A percentile compares a stretch with the other conserved stretches of the same genome.
These are phyloP conservation scores for Elymnias hypermnestra DNA, from an alignment of 1,140 invertebrate genomes.

Conservation along the genomic window DNA sequence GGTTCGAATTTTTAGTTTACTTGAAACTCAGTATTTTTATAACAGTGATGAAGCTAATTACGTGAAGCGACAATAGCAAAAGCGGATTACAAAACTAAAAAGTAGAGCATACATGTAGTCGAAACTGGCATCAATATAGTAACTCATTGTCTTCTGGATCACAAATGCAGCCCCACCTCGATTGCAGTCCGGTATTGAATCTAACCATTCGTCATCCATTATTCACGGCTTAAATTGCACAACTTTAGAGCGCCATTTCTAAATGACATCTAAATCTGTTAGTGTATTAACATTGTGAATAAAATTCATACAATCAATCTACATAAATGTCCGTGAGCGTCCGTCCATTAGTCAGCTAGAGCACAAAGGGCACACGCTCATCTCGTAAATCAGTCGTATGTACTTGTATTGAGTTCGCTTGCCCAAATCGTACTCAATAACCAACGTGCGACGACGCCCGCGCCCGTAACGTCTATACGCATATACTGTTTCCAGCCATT, in stretches of 20 bases:
- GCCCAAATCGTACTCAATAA: conserved; percentile 67
- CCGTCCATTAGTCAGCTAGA: conserved; percentile 71
- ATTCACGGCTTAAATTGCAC: conserved; percentile 75
- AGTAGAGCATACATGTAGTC: too few species aligned
- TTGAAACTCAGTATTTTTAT: too few species aligned
- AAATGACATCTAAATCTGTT: conserved; percentile 76
- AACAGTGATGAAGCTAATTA: too few species aligned
- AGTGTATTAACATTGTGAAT: conserved; percentile 76
- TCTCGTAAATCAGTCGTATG: conserved; percentile 72
- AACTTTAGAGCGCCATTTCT: conserved; percentile 75
- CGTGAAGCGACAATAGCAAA: too few species aligned
- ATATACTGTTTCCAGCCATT: conserved; percentile 42
- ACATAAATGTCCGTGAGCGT: conserved; percentile 75
- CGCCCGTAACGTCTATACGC: too few species aligned
- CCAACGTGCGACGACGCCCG: conserved; percentile 32
- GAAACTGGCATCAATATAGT: not conserved
- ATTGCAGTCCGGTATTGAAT: conserved; percentile 52
- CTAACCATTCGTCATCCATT: conserved; percentile 71
- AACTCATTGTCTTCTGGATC: conserved; percentile 4
- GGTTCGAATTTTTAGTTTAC: too few species aligned
- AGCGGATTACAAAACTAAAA: too few species aligned
- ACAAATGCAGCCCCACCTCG: conserved; percentile 49
- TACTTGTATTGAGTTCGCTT: conserved; percentile 60
- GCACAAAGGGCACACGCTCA: conserved; percentile 73
- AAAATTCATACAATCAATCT: conserved; percentile 76